Conservation (phyloP, 2,797 vertebrate genomes). For the Hafferia zeledoni region DNA sequence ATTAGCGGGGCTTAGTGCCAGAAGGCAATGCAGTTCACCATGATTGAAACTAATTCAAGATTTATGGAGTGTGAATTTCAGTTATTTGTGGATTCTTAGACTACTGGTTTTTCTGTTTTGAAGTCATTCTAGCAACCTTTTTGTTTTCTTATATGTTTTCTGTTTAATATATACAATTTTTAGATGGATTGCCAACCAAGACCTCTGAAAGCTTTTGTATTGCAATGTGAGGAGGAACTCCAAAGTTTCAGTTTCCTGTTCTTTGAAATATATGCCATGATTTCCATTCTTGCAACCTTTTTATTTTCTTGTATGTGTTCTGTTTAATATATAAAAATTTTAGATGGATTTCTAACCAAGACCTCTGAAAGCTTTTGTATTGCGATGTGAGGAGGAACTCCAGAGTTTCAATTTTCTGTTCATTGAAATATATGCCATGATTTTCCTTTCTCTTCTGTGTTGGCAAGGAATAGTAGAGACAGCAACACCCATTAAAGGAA, state of each 20-base stretch:
- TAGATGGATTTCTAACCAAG: background rate
- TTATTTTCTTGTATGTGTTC: too few species aligned
- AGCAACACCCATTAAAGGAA: background rate
- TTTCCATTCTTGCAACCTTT: background rate
- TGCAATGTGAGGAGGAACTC: background rate
- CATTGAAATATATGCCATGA: background rate
- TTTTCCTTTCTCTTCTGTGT: background rate
- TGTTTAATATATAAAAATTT: too few species aligned
- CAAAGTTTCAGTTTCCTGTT: background rate
- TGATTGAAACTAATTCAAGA: constrained; percentile 6
- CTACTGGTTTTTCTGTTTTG: background rate
- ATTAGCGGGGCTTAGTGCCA: constrained; percentile 39
- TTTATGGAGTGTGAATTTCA: constrained; percentile 35
- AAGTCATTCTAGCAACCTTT: background rate
- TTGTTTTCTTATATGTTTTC: background rate
- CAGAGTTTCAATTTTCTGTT: background rate
- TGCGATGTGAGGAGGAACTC: background rate
- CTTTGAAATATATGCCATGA: background rate
- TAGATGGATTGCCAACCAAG: background rate
- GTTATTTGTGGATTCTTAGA: constrained; percentile 21
- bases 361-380: background rate
- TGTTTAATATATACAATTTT: background rate
- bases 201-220: background rate
- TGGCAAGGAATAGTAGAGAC: background rate
- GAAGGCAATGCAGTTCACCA: constrained; percentile 1